A percentile compares a stretch with the other conserved stretches of the same genome.
These are phyloP conservation scores for Python bivittatus DNA, from an alignment of 2,113 vertebrate species.

Conservation along the genomic window DNA sequence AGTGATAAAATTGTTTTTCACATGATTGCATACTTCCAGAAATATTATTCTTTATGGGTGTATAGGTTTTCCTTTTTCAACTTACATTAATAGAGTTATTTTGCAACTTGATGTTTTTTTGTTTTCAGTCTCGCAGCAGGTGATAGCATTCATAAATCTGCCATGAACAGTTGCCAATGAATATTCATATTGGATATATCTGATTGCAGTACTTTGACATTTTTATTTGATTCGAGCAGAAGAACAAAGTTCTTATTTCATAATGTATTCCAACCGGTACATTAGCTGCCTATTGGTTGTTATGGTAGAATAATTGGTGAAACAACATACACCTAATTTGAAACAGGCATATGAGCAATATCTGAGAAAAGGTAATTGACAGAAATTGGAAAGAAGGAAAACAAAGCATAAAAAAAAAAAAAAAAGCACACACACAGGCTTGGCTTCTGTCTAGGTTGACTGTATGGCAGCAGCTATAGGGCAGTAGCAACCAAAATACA, in stretches of 20 bases:
- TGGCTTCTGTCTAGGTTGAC: background rate
- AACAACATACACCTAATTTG: conserved; percentile 63
- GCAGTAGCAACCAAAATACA: background rate
- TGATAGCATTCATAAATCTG: conserved; percentile 86
- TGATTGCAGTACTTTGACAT: conserved; percentile 80
- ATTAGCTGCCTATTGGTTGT: conserved; percentile 61
- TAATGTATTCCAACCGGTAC: conserved; percentile 67
- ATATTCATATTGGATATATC: conserved; percentile 81
- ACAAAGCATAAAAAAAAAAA: background rate
- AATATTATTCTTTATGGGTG: conserved; percentile 73
- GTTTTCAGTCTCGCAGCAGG: conserved; percentile 76
- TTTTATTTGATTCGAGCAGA: conserved; percentile 77
- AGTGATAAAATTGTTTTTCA: conserved; percentile 65
- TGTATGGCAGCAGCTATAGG: background rate
- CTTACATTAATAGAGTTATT: conserved; percentile 81
- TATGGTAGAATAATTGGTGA: conserved; percentile 65
- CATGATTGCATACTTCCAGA: conserved; percentile 70
- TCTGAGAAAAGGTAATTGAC: background rate
- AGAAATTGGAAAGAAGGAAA: conserved; percentile 8
- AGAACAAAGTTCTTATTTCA: conserved; percentile 72
- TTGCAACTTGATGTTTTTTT: conserved; percentile 77
- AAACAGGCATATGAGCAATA: conserved; percentile 46
- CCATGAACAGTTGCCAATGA: conserved; percentile 85
- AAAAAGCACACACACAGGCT: background rate
- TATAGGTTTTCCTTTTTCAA: conserved; percentile 70